Percentiles rank a stretch among this genome's conserved stretches.
Evolutionary conservation across 2,797 vertebrate species (phyloP).

Genomic region (Xiphorhynchus erythropygius): DNA sequence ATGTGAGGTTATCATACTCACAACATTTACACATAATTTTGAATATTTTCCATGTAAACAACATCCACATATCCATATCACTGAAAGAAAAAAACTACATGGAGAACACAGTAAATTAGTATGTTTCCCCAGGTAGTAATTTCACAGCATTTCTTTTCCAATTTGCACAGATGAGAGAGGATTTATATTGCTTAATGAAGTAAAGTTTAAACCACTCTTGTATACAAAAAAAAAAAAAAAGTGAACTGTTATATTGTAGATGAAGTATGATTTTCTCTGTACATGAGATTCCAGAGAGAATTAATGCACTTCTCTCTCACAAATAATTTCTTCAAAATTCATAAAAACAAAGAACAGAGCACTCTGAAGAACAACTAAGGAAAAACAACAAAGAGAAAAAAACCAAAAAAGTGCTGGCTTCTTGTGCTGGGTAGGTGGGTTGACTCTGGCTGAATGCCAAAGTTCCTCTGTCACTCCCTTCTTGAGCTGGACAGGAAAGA

Average conservation of each 20-base stretch:
- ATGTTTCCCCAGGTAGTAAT: slow-evolving; percentile 36
- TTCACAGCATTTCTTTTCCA: slow-evolving; percentile 8
- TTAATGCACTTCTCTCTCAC: neutral
- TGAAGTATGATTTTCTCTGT: neutral
- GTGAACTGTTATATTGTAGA: neutral
- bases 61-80: neutral
- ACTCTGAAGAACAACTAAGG: neutral
- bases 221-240: neutral
- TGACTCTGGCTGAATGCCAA: neutral
- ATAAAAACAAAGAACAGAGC: neutral
- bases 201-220: slow-evolving; percentile 1
- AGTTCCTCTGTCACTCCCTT: neutral
- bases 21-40: neutral
- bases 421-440: neutral
- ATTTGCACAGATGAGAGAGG: neutral
- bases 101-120: neutral
- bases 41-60: slow-evolving; percentile 28
- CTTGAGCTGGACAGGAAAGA: neutral
- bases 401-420: too few species aligned
- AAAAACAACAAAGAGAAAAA: neutral
- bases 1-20: neutral
- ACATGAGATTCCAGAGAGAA: neutral
- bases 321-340: neutral
- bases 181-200: slow-evolving; percentile 19
- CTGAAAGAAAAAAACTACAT: neutral